Evolutionary conservation across 2,797 vertebrate species (phyloP), one percentile per base, ranked within the genome.

Genomic region (Sebastes miniatus): DNA sequence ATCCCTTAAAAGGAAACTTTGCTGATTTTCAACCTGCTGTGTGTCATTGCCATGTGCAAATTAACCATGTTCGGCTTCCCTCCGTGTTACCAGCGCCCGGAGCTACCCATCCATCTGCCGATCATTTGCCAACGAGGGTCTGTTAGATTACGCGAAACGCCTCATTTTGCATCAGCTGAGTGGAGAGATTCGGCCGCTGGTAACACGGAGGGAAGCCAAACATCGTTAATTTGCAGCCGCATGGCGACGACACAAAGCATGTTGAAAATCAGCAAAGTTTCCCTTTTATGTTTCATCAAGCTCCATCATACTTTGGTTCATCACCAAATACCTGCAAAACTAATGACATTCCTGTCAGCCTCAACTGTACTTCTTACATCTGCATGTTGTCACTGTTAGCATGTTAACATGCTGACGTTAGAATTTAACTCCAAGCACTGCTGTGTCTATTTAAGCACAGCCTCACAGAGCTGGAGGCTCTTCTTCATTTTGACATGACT

Each of bases 101-200:
- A 14, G 39, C 16, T 47, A 8, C 43, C 43, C 43, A 47, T 47
- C 43, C 43, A 47, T 0, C 39, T 43, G 39, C 13, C 13, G 39
- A 43, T 43, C 39, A 43, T 43, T 14, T 43, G 39, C 13, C 13
- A 43, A 0, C 5, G 13, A 43, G 13, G 39, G 39, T 43, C 1
- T 43, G 39, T 43, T 1, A 14, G 39, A 39, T 39, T 39, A 39
- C 39, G 34, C 34, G 11, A 12, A 36, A 36, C 11, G 36, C 12
- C 39, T 39, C 1, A 39, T 39, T 39, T 43, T 43, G 14, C 39
- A 43, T 43, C 39, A 57, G 54, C 5, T 12, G 54, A 56, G 10
- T 0, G 52, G n/a, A 0, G 39, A 43, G 39, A 6, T 43, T 43
- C 3, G 14, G 39, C 14, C 14, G n/a, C 5, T 22, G n/a, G 0